Percentiles rank a stretch among this genome's conserved stretches.
phyloP scores from a whole-genome alignment of 2,888 invertebrate species.

The Onchidella celtica region DNA sequence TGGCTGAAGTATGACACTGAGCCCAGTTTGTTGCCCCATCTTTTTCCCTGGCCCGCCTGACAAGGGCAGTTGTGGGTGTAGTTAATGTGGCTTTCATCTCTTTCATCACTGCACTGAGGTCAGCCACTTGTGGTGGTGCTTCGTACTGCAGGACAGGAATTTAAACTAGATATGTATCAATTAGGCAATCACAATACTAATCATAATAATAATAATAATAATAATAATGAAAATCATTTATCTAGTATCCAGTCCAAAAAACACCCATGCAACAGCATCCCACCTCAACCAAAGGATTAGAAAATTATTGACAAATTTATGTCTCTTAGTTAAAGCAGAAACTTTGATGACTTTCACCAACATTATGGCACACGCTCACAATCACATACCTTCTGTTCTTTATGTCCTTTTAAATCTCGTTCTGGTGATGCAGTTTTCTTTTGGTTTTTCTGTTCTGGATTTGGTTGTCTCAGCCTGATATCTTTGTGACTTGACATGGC shows the following conservation, averaged over 20 bases:
- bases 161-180: background rate
- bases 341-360: too few relatives aligned
- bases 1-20: slow-evolving; percentile 57
- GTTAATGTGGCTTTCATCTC: slow-evolving; percentile 40
- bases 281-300: too few relatives aligned
- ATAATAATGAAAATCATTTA: background rate
- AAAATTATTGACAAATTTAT: too few relatives aligned
- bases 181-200: background rate
- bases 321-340: too few relatives aligned
- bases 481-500: slow-evolving; percentile 50
- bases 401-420: slow-evolving; percentile 31
- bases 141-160: background rate
- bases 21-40: slow-evolving; percentile 41
- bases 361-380: too few relatives aligned
- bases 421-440: slow-evolving; percentile 9
- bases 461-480: slow-evolving; percentile 2
- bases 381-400: too few relatives aligned
- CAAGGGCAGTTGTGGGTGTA: slow-evolving; percentile 38
- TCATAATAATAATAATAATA: background rate
- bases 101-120: slow-evolving; percentile 35
- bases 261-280: too few relatives aligned
- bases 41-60: slow-evolving; percentile 20
- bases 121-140: slow-evolving; percentile 36
- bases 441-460: slow-evolving; percentile 29
- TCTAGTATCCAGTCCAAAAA: too few relatives aligned